Base-by-base conservation (phyloP, 2,888 invertebrate species). In the Protodeltote pygarga region DNA sequence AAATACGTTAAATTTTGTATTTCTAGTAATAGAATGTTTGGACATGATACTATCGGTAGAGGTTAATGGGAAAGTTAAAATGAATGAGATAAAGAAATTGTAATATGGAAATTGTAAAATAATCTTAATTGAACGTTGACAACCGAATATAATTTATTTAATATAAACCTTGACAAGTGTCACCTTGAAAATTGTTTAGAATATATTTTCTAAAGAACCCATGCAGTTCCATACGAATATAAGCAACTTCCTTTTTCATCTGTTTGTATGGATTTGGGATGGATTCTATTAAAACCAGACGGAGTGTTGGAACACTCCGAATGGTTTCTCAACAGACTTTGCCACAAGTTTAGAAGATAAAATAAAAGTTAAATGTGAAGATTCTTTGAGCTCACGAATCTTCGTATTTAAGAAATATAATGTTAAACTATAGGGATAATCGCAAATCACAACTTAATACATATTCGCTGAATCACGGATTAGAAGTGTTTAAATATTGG, bases 1-100 rank as follows among this genome's bases (percentile, higher is more conserved):
- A 92, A 89, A 92, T 92, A 92, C 92, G 92, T 92, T 92, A 92
- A 92, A 90, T 91, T 92, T 92, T 92, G 90, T 92, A 92, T 91
- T 91, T 86, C 87, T 92, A 92, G 91, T 86, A 83, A 87, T 89
- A 90, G 88, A 88, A 86, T 84, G 87, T 89, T 89, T 69, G 87
- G 83, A 82, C 80, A 77, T 58, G 82, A 83, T 78, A 78, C 77
- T 83, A 84, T 83, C 85, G 79, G 83, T 89, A 88, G 87, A 79
- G 55, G 53, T 58, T 79, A 78, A 61, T 62, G 77, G 75, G 70
- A 77, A 75, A 77, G 78, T 76, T 69, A 75, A 75, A 78, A 78
- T 70, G 74, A 77, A 64, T 57, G 54, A 75, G 33, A 63, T 75
- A 63, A 70, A 63, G 74, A 79, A 75, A 79, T 65, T 74, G 75